Conservation (phyloP, 2,113 vertebrate species). For the Amia ocellicauda region DNA sequence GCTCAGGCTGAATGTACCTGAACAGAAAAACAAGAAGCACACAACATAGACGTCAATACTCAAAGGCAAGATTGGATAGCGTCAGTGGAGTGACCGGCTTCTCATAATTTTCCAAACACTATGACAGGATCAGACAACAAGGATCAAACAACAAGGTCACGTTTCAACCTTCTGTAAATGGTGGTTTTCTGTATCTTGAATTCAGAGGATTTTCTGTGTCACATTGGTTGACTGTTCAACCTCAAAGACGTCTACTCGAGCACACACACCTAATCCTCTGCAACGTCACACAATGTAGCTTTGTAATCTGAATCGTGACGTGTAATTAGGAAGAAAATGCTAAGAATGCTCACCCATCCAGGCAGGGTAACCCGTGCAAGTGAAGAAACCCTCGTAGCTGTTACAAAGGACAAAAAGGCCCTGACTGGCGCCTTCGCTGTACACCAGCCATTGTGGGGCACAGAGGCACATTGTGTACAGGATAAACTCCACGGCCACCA, state of each 20-base stretch:
- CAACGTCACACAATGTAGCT: conserved; percentile 15
- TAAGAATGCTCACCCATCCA: conserved; percentile 33
- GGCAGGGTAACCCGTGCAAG: conserved; percentile 32
- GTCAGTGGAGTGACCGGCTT: background rate
- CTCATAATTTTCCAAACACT: background rate
- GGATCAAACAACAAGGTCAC: no score
- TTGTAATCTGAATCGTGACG: conserved; percentile 1
- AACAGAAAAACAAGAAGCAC: background rate
- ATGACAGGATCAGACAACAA: no score
- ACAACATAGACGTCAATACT: background rate
- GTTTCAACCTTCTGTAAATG: no score
- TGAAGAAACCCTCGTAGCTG: conserved; percentile 25
- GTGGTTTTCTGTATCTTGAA: no score
- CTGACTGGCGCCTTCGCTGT: conserved; percentile 18
- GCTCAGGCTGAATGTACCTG: conserved; percentile 39
- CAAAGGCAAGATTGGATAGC: no score
- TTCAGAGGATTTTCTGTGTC: no score
- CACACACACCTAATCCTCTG: background rate
- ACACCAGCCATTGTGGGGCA: conserved; percentile 36
- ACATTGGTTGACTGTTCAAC: no score
- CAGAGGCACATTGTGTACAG: conserved; percentile 40
- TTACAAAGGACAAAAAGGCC: conserved; percentile 36
- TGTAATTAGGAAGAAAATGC: background rate
- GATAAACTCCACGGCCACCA: conserved; percentile 47
- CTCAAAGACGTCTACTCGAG: no score